Conservation (phyloP, 1,140 invertebrate species). For the Bombus polaris region DNA sequence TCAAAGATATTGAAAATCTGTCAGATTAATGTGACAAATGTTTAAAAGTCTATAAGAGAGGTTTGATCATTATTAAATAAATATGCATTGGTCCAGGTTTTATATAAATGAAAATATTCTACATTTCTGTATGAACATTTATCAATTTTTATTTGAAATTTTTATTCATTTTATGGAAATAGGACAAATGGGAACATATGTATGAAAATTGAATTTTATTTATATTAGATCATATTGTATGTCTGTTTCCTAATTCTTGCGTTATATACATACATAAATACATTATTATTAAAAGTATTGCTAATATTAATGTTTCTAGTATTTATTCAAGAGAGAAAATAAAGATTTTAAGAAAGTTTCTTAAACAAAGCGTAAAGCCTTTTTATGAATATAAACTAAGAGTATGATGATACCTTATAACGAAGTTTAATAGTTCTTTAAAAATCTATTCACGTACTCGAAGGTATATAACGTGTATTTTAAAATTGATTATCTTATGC, state of each 20-base stretch:
- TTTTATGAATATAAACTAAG: neutral
- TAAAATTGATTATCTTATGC: no score
- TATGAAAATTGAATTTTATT: slow-evolving; percentile 1
- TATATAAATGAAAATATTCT: no score
- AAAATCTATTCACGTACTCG: neutral
- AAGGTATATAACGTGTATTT: neutral
- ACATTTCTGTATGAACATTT: no score
- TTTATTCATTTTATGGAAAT: no score
- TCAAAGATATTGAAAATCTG: no score
- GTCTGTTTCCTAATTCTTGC: neutral
- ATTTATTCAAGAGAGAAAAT: neutral
- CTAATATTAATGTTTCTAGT: neutral
- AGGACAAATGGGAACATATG: neutral
- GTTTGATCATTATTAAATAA: no score
- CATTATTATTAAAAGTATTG: neutral
- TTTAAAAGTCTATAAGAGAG: no score
- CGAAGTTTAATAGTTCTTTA: neutral
- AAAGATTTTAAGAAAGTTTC: neutral
- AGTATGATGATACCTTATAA: neutral
- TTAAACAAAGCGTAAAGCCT: neutral
- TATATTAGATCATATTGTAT: neutral
- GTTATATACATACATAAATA: neutral
- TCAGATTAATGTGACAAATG: no score
- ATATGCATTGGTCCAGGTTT: no score
- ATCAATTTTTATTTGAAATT: no score